Evolutionary conservation across 1,140 invertebrate species (phyloP).

Genomic region (Eciton burchellii): DNA sequence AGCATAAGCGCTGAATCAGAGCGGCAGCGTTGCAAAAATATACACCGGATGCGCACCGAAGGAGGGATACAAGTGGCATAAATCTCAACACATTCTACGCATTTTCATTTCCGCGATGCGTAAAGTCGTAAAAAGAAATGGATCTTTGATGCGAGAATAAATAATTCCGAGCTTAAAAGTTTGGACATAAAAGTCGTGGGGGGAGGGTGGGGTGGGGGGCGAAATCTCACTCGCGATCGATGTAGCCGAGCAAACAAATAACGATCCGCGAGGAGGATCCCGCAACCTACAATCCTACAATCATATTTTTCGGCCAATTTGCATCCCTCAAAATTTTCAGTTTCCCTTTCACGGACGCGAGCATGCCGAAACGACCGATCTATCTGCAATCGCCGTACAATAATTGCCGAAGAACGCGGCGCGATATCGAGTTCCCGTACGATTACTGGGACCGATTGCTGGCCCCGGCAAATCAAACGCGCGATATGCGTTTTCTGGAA

Average conservation of each 20-base stretch:
- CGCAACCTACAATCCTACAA: constrained; percentile 33
- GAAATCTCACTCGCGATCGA: neutral
- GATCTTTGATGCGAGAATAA: too few species aligned
- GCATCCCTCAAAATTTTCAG: constrained; percentile 51
- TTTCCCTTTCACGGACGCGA: constrained; percentile 29
- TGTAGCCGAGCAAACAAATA: constrained; percentile 22
- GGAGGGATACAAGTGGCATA: constrained; percentile 27
- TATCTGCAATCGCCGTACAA: constrained; percentile 38
- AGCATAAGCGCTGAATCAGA: constrained; percentile 52
- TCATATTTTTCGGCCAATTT: constrained; percentile 12
- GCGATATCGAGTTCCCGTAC: constrained; percentile 43
- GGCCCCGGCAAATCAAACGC: constrained; percentile 1
- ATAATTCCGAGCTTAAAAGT: too few species aligned
- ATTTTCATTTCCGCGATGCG: constrained; percentile 9
- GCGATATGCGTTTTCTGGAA: constrained; percentile 4
- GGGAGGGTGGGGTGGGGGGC: too few species aligned
- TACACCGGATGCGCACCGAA: constrained; percentile 65
- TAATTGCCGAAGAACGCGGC: constrained; percentile 24
- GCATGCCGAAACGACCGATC: constrained; percentile 60
- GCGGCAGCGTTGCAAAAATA: constrained; percentile 52
- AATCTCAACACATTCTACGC: too few species aligned
- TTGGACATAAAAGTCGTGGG: too few species aligned
- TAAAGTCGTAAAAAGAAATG: neutral
- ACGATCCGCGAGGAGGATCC: neutral
- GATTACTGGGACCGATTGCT: constrained; percentile 39